phyloP scores from a whole-genome alignment of 2,888 invertebrate species.

The Drosophila kambysellisi region DNA sequence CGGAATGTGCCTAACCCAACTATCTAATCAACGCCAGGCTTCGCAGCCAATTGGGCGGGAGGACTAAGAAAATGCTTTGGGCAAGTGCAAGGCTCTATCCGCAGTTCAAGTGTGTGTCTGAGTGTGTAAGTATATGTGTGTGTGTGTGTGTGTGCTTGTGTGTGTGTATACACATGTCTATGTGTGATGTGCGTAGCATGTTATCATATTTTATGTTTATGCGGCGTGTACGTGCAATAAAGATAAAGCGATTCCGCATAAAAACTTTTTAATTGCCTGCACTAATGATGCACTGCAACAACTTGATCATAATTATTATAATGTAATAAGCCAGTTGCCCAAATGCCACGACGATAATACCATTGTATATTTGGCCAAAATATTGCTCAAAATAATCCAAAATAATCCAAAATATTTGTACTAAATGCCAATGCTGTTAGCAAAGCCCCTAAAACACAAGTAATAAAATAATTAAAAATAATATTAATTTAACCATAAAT shows the following conservation, averaged over 20 bases:
- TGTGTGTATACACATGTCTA: neutral
- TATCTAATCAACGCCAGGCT: conserved; percentile 54
- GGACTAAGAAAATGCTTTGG: conserved; percentile 28
- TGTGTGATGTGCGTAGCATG: conserved; percentile 20
- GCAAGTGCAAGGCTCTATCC: conserved; percentile 58
- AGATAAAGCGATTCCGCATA: conserved; percentile 76
- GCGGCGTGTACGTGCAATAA: conserved; percentile 73
- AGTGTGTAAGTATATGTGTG: neutral
- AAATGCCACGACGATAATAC: conserved; percentile 31
- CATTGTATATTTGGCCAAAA: conserved; percentile 28
- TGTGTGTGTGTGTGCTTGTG: conserved; percentile 14
- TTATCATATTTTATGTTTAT: conserved; percentile 77
- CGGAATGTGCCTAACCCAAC: conserved; percentile 19
- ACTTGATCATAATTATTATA: conserved; percentile 71
- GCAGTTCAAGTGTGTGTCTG: conserved; percentile 14
- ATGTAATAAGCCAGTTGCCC: conserved; percentile 50
- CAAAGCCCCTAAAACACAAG: neutral
- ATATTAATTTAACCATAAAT: too few species aligned
- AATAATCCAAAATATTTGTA: neutral
- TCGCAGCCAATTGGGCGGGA: conserved; percentile 14
- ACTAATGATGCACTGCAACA: conserved; percentile 81
- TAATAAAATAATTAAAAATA: neutral
- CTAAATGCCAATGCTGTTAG: neutral
- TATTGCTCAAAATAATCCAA: neutral
- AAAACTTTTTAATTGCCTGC: conserved; percentile 81